Evolutionary conservation across 2,113 vertebrate species (phyloP).

Genomic region (Terrapene triunguis): DNA sequence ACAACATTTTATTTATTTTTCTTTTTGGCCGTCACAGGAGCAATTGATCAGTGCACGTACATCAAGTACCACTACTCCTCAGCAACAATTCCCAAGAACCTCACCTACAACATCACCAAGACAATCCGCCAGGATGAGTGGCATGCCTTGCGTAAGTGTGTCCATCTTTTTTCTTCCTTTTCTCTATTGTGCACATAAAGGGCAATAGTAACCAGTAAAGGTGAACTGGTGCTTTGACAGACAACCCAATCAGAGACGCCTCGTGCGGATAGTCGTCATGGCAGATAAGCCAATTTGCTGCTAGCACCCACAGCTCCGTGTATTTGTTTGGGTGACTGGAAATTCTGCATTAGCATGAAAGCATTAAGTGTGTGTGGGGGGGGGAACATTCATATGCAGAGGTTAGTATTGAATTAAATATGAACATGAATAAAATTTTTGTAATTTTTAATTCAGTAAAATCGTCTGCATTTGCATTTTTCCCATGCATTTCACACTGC

Average conservation of each 20-base stretch:
- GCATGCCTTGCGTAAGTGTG: conserved; percentile 96
- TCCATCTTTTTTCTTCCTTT: background rate
- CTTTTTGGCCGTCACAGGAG: conserved; percentile 74
- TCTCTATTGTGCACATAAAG: accelerated
- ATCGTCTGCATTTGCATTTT: background rate
- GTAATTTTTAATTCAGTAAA: conserved; percentile 50
- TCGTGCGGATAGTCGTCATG: background rate
- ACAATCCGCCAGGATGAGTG: conserved; percentile 99
- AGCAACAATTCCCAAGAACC: conserved; percentile 95
- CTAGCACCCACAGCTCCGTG: background rate
- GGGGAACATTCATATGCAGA: conserved; percentile 25
- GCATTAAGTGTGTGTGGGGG: background rate
- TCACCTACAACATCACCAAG: conserved; percentile 98
- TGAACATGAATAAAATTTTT: conserved; percentile 42
- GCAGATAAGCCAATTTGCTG: conserved; percentile 27
- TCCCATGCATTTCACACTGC: conserved; percentile 23
- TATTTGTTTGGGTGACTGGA: conserved; percentile 38
- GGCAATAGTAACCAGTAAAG: background rate
- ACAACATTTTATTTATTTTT: conserved; percentile 5
- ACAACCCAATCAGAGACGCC: background rate
- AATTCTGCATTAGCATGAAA: conserved; percentile 55
- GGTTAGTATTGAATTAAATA: conserved; percentile 55
- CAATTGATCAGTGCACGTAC: conserved; percentile 90
- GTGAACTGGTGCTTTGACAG: background rate
- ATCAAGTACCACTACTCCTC: conserved; percentile 99